Evolutionary conservation across 1,140 invertebrate species (phyloP).

Genomic region (Hirudo medicinalis): DNA sequence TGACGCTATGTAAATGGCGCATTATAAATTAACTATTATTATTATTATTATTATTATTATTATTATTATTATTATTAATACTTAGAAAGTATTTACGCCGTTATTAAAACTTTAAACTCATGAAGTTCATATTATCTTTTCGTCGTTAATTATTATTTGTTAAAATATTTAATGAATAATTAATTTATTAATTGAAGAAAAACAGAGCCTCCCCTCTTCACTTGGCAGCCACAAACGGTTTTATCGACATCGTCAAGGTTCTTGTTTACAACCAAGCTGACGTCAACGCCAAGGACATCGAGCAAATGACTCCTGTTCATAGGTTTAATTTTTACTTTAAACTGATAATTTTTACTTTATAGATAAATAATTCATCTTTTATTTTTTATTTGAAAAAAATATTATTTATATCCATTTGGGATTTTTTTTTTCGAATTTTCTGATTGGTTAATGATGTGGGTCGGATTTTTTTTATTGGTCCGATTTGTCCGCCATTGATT

Average conservation of each 20-base stretch:
- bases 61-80: slow-evolving; percentile 12
- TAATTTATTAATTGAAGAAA: slow-evolving; percentile 14
- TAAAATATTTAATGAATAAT: too few species aligned
- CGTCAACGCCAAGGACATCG: slow-evolving; percentile 20
- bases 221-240: slow-evolving; percentile 22
- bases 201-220: slow-evolving; percentile 22
- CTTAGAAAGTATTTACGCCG: too few species aligned
- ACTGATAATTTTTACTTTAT: too few species aligned
- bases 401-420: too few species aligned
- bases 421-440: too few species aligned
- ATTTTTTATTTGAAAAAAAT: too few species aligned
- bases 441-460: too few species aligned
- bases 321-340: slow-evolving; percentile 16
- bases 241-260: slow-evolving; percentile 20
- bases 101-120: too few species aligned
- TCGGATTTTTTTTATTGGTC: too few species aligned
- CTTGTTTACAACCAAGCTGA: slow-evolving; percentile 22
- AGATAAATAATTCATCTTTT: too few species aligned
- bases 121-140: not conserved
- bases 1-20: too few species aligned
- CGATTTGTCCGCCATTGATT: too few species aligned
- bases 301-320: slow-evolving; percentile 25
- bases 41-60: slow-evolving; percentile 12
- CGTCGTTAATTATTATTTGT: not conserved
- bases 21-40: slow-evolving; percentile 10